These are phyloP conservation scores for Shinisaurus crocodilurus DNA, from an alignment of 2,113 vertebrate genomes.

Conservation along the genomic window DNA sequence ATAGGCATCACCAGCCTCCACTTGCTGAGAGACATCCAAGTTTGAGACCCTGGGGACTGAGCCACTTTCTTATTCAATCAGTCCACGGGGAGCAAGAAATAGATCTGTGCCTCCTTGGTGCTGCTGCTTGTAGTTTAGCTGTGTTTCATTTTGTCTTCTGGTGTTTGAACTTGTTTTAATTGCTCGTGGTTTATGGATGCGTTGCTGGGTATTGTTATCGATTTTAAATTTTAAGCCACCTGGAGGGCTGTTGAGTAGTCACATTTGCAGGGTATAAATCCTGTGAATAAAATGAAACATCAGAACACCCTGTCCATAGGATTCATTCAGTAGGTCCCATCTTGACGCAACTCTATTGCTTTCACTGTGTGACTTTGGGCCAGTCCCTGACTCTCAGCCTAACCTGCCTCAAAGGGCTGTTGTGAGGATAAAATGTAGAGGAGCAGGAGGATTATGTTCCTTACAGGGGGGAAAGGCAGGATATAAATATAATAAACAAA, in stretches of 20 bases:
- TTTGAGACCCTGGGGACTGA: background rate
- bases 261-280: background rate
- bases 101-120: background rate
- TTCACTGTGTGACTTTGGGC: too few relatives aligned
- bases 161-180: conserved; percentile 1
- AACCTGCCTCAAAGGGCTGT: too few relatives aligned
- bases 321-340: background rate
- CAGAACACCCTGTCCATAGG: background rate
- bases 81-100: background rate
- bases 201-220: conserved; percentile 2
- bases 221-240: conserved; percentile 4
- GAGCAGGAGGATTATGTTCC: too few relatives aligned
- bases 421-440: too few relatives aligned
- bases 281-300: background rate
- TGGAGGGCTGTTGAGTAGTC: background rate
- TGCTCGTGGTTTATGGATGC: background rate
- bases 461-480: too few relatives aligned
- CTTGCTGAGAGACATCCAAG: too few relatives aligned
- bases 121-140: background rate
- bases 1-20: too few relatives aligned
- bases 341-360: accelerated
- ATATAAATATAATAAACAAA: too few relatives aligned
- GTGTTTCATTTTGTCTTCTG: background rate
- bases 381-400: too few relatives aligned
- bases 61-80: background rate